phyloP scores from a whole-genome alignment of 2,888 invertebrate genomes.

The Hyalella azteca region DNA sequence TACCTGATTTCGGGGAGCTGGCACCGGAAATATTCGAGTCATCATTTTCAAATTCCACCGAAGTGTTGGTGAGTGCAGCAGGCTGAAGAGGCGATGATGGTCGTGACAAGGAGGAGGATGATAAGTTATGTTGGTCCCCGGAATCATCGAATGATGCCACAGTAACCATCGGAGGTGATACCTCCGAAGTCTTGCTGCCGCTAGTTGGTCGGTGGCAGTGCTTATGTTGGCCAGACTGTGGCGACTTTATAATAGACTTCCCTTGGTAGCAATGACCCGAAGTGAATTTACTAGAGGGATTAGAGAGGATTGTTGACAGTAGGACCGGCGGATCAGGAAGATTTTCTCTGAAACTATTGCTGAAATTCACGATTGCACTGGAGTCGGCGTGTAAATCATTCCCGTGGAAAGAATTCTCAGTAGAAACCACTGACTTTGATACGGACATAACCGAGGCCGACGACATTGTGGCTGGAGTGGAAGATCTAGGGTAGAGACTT shows the following conservation, averaged over 20 bases:
- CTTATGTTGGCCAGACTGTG: neutral
- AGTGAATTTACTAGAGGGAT: neutral
- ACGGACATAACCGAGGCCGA: neutral
- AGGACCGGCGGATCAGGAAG: neutral
- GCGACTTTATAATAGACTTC: neutral
- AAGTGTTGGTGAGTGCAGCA: slow-evolving; percentile 12
- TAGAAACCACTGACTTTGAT: neutral
- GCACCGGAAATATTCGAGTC: slow-evolving; percentile 37
- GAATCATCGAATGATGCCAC: neutral
- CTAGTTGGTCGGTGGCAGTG: neutral
- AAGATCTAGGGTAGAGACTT: neutral
- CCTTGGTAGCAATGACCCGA: neutral
- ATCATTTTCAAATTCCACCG: slow-evolving; percentile 19
- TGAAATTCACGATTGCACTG: neutral
- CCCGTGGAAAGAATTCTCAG: neutral
- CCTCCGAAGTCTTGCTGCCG: neutral
- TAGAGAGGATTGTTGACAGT: slow-evolving; percentile 4
- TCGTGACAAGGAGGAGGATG: neutral
- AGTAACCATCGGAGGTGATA: neutral
- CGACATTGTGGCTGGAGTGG: neutral
- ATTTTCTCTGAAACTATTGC: neutral
- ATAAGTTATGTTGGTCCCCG: neutral
- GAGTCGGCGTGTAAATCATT: neutral
- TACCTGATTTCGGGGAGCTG: slow-evolving; percentile 34
- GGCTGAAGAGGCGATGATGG: neutral